These are phyloP conservation scores for Ichneumoninae sp. DNA, from an alignment of 2,888 invertebrate species.

Conservation along the genomic window DNA sequence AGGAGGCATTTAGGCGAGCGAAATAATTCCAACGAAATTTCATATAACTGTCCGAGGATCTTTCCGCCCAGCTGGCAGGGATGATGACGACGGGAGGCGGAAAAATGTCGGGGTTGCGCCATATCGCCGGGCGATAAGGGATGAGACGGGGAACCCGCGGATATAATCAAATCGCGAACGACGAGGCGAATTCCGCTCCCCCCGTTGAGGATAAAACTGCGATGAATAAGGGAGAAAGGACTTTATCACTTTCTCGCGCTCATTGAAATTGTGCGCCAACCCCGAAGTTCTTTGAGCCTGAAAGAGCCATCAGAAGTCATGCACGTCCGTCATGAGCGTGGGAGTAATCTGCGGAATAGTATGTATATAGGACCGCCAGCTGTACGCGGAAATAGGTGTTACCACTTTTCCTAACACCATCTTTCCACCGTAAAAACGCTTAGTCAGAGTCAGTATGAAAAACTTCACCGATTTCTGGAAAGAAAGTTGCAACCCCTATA, in stretches of 20 bases:
- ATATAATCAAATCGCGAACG: constrained; percentile 46
- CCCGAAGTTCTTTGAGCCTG: neutral
- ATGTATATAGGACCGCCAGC: neutral
- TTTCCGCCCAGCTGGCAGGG: constrained; percentile 9
- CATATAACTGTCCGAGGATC: constrained; percentile 81
- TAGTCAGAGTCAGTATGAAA: constrained; percentile 24
- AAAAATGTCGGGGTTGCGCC: neutral
- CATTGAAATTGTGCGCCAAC: constrained; percentile 19
- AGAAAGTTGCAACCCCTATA: constrained; percentile 18
- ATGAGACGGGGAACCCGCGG: neutral
- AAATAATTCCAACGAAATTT: constrained; percentile 83
- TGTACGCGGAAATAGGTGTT: neutral
- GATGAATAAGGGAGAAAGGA: constrained; percentile 7
- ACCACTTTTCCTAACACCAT: neutral
- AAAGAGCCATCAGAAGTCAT: neutral
- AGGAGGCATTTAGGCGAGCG: constrained; percentile 75
- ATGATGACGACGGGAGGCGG: constrained; percentile 3
- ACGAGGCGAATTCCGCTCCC: constrained; percentile 7
- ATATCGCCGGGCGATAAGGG: constrained; percentile 8
- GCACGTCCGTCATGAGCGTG: constrained; percentile 1
- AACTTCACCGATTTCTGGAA: constrained; percentile 36
- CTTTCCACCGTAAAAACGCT: neutral
- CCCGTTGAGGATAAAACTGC: neutral
- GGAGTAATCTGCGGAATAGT: neutral
- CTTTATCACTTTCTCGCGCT: constrained; percentile 30